phyloP scores from a whole-genome alignment of 2,113 vertebrate species.

The Oxygymnocypris stewartii region DNA sequence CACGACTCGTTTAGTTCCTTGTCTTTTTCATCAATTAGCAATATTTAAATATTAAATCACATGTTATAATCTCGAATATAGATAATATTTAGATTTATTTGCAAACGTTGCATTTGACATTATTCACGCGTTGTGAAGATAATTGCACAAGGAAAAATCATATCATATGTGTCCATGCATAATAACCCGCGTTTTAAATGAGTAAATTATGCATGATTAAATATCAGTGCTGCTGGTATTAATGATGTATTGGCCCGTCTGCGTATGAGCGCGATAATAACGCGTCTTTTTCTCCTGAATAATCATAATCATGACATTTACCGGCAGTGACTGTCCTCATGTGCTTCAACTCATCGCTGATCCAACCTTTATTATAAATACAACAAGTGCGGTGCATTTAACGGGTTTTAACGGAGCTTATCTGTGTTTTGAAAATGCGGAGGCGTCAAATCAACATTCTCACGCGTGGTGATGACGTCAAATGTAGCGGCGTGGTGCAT shows the following conservation, averaged over 20 bases:
- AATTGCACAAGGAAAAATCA: neutral
- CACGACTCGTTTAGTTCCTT: neutral
- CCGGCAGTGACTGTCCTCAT: neutral
- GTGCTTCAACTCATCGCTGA: neutral
- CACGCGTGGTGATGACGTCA: constrained; percentile 53
- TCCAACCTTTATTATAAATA: neutral
- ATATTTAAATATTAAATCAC: neutral
- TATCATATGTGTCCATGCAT: neutral
- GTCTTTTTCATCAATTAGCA: neutral
- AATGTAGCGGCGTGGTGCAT: constrained; percentile 54
- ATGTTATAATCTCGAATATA: no score
- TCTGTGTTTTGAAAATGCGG: constrained; percentile 54
- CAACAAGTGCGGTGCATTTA: neutral
- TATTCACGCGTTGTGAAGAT: neutral
- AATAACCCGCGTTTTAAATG: neutral
- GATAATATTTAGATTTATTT: neutral
- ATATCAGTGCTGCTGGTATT: neutral
- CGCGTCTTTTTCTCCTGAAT: neutral
- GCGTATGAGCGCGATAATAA: neutral
- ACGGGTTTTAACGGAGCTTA: neutral
- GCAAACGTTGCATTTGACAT: no score
- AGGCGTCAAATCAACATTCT: constrained; percentile 46
- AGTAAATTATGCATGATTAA: neutral
- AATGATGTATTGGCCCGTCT: neutral
- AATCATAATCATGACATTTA: neutral